A percentile compares a stretch with the other conserved stretches of the same genome.
These are phyloP conservation scores for Lasiommata megera DNA, from an alignment of 2,888 invertebrate genomes.

Conservation along the genomic window DNA sequence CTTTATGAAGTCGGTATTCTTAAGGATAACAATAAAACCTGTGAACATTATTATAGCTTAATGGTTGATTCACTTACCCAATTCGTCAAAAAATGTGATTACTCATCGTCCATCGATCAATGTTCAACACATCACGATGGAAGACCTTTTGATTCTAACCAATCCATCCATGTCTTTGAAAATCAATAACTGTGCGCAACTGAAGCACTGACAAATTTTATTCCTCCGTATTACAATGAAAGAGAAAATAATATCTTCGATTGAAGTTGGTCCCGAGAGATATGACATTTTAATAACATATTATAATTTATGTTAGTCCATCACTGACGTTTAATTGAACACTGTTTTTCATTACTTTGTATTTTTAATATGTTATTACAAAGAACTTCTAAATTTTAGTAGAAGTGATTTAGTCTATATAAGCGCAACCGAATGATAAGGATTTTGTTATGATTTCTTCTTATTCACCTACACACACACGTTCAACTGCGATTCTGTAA, in stretches of 20 bases:
- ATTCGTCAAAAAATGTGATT: background rate
- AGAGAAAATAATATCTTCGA: no score
- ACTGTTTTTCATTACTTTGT: background rate
- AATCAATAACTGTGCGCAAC: background rate
- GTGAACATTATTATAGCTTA: background rate
- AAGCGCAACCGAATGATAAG: background rate
- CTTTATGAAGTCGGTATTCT: no score
- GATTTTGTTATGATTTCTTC: background rate
- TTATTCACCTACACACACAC: background rate
- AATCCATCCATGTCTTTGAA: background rate
- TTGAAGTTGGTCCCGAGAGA: no score
- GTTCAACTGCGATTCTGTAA: conserved; percentile 29
- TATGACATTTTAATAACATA: no score
- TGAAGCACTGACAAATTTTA: background rate
- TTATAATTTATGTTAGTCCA: background rate
- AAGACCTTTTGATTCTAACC: background rate
- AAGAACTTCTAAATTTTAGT: no score
- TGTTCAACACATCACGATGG: background rate
- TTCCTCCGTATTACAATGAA: no score
- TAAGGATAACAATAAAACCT: background rate
- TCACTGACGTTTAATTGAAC: background rate
- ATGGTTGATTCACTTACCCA: background rate
- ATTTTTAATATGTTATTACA: no score
- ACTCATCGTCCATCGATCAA: conserved; percentile 5
- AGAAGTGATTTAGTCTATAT: no score